These are phyloP conservation scores for Phrynocephalus forsythii DNA, from an alignment of 2,797 vertebrate genomes.

Conservation along the genomic window DNA sequence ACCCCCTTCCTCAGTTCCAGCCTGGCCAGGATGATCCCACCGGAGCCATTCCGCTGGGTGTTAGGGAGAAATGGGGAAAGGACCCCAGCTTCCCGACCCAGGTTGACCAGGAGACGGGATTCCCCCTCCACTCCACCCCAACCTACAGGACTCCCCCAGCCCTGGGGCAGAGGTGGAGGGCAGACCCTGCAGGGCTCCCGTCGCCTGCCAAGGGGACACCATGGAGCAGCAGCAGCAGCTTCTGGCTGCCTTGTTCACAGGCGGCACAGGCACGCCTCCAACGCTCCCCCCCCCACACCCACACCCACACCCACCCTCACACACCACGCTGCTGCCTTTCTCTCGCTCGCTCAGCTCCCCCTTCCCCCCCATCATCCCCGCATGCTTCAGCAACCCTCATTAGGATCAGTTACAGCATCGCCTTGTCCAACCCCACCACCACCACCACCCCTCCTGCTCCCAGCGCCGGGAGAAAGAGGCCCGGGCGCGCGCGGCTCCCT, in stretches of 20 bases:
- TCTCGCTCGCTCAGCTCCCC: neutral
- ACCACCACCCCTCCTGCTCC: conserved; percentile 5
- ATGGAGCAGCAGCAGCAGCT: too few relatives aligned
- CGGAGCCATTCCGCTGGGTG: neutral
- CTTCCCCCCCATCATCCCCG: conserved; percentile 26
- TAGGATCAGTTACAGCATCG: conserved; percentile 78
- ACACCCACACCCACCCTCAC: neutral
- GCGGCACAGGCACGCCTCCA: neutral
- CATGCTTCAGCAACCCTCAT: conserved; percentile 70
- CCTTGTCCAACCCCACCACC: conserved; percentile 66
- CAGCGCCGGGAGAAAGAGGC: conserved; percentile 41
- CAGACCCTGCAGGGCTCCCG: neutral
- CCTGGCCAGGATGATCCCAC: too few relatives aligned
- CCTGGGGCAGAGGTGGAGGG: neutral
- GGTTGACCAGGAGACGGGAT: neutral
- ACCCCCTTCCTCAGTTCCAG: too few relatives aligned
- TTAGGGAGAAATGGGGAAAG: neutral
- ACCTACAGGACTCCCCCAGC: too few relatives aligned
- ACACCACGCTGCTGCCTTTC: neutral
- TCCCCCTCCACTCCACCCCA: too few relatives aligned
- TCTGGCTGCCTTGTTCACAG: neutral
- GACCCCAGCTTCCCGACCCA: rapidly evolving
- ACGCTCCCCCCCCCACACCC: neutral
- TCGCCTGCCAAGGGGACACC: neutral
- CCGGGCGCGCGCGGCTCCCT: too few relatives aligned